Conservation (phyloP, 2,113 vertebrate genomes). For the Zootoca vivipara region DNA sequence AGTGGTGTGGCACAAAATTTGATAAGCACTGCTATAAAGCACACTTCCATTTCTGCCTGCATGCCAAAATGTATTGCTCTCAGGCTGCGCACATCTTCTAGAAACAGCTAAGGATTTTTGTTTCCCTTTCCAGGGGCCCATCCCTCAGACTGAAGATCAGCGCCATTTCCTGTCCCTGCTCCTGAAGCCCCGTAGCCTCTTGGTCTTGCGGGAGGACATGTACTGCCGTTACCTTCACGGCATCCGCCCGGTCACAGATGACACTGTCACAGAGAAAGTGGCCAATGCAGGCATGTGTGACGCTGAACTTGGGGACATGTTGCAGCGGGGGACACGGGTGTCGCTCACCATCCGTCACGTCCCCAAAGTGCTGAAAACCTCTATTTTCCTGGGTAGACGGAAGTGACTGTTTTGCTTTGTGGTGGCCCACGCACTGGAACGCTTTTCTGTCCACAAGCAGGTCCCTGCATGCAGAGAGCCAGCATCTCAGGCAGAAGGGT, state of each 20-base stretch:
- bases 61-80: neutral
- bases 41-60: too few relatives aligned
- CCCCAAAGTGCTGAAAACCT: conserved; percentile 82
- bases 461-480: neutral
- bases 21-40: neutral
- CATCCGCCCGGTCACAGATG: conserved; percentile 67
- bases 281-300: conserved; percentile 71
- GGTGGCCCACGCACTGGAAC: neutral
- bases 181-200: conserved; percentile 81
- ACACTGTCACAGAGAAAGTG: conserved; percentile 75
- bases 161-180: conserved; percentile 81
- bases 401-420: neutral
- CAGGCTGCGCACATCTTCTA: too few relatives aligned
- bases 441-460: neutral
- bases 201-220: conserved; percentile 83
- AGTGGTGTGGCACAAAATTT: neutral
- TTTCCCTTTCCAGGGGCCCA: conserved; percentile 13
- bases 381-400: conserved; percentile 77
- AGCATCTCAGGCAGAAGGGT: neutral
- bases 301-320: conserved; percentile 60
- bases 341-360: conserved; percentile 89
- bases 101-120: too few relatives aligned
- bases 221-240: conserved; percentile 86
- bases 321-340: conserved; percentile 80
- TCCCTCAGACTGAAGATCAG: conserved; percentile 74